These are phyloP conservation scores for Falcaria lacertinaria DNA, from an alignment of 2,888 invertebrate genomes.

Conservation along the genomic window DNA sequence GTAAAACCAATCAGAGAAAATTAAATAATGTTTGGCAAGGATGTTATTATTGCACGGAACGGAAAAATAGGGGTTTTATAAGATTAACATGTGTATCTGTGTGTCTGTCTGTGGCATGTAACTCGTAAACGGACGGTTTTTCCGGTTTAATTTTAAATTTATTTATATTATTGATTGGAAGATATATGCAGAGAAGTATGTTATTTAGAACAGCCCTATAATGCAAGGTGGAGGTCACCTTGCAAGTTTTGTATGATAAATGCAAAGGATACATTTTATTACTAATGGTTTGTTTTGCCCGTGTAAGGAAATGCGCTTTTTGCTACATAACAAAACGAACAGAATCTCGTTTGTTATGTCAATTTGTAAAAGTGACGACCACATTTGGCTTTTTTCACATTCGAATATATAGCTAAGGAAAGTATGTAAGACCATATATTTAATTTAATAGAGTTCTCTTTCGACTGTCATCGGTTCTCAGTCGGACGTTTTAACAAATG, in stretches of 20 bases:
- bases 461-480: constrained; percentile 14
- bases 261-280: constrained; percentile 24
- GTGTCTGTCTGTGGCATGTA: no score
- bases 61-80: no score
- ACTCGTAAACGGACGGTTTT: no score
- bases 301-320: constrained; percentile 15
- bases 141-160: no score
- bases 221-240: background rate
- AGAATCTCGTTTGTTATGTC: background rate
- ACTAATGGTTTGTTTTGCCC: constrained; percentile 19
- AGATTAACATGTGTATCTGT: no score
- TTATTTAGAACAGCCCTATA: constrained; percentile 17
- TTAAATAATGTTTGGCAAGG: background rate
- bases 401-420: background rate
- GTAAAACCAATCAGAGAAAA: background rate
- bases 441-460: constrained; percentile 6
- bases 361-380: background rate
- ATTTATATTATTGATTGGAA: no score
- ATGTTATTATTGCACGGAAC: background rate
- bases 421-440: no score
- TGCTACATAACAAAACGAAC: background rate
- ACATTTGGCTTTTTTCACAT: background rate
- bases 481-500: constrained; percentile 14
- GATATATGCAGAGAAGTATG: no score
- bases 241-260: constrained; percentile 24